Base-by-base conservation (phyloP, 2,888 invertebrate species). In the Clunio marinus region DNA sequence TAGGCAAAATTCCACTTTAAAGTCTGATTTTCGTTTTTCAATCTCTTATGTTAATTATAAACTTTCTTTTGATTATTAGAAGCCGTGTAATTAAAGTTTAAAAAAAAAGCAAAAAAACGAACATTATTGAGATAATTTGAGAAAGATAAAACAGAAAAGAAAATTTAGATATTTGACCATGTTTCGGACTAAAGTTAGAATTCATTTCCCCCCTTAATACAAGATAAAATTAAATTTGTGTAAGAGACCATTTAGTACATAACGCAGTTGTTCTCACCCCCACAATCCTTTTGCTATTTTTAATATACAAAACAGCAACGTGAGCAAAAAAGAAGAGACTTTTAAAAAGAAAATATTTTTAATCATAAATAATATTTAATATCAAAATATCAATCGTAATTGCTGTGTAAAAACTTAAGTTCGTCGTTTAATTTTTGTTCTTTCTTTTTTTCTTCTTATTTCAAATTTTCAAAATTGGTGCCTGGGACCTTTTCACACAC, bases 381-480 rank as follows among this genome's bases (percentile, higher is more conserved):
- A 57, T 22, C 1, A 28, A 45, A 51, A 22, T 15, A 24, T 22
- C n/a, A 63, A 45, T 63, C 15, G 24, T 17, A 66, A 32, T 63
- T 25, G 63, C 63, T 46, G 25, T 57, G 28, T 62, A 63, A 66
- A 35, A 15, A 55, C 13, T 55, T 66, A 22, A 66, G 66, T 66
- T 66, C 66, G 27, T 13, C 28, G 17, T 24, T 68, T 68, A 68
- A 68, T 55, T 68, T 68, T 35, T 58, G 57, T 37, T 58, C 45
- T 68, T 68, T 68, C 41, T 68, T 68, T 68, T 67, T 58, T 68
- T 58, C 37, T 55, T 55, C 41, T 58, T 57, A 27, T 41, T 58
- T 58, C 58, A 68, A 68, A 58, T 58, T 22, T 35, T 58, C 57
- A 57, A 68, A 68, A 68, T 68, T 68, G 68, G 68, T 68, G 58